Evolutionary conservation across 2,113 vertebrate genomes (phyloP).

Genomic region (Cyprinus carpio): DNA sequence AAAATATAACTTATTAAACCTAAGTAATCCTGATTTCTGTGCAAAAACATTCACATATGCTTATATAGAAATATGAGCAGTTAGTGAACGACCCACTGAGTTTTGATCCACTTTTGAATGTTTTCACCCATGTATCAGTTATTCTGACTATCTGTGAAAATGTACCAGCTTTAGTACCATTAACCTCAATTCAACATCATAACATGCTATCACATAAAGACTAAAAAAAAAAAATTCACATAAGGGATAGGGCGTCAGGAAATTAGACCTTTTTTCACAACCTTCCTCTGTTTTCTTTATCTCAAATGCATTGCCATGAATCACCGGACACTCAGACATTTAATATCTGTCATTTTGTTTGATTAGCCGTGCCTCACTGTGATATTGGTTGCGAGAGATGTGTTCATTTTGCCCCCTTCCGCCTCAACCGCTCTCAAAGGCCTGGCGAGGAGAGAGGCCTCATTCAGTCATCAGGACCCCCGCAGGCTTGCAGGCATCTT

Average conservation of each 20-base stretch:
- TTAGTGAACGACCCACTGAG: neutral
- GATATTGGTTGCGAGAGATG: neutral
- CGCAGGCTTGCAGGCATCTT: conserved; percentile 25
- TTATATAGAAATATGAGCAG: neutral
- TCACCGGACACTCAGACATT: neutral
- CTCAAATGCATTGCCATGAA: neutral
- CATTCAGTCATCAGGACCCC: conserved; percentile 25
- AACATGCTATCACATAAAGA: neutral
- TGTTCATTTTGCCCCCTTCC: neutral
- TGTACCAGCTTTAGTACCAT: neutral
- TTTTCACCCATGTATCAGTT: neutral
- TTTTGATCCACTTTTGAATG: neutral
- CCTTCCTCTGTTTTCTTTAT: neutral
- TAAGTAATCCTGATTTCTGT: neutral
- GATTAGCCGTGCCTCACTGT: neutral
- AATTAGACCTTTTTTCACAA: neutral
- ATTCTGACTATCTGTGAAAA: neutral
- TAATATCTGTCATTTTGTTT: conserved; percentile 18
- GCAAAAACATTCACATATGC: neutral
- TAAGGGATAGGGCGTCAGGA: neutral
- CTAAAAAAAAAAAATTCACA: too few relatives aligned
- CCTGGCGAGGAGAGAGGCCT: neutral
- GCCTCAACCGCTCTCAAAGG: neutral
- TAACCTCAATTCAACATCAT: neutral
- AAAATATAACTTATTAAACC: neutral